Evolutionary conservation across 1,140 invertebrate species (phyloP).

Genomic region (Ruditapes philippinarum): DNA sequence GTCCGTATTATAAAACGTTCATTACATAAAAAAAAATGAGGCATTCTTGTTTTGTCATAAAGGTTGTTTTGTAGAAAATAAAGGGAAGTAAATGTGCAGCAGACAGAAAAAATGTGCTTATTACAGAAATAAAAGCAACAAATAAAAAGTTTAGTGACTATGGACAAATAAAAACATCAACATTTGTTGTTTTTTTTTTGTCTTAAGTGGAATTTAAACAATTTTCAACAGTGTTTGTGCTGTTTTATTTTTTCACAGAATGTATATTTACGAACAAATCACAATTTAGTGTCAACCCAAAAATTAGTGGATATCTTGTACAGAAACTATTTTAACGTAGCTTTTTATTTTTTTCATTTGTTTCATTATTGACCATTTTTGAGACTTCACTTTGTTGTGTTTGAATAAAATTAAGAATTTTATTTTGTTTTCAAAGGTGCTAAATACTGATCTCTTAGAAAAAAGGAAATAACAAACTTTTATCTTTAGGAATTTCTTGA

Average conservation of each 20-base stretch:
- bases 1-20: too few relatives aligned
- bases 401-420: background rate
- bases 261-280: background rate
- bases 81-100: background rate
- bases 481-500: too few relatives aligned
- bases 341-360: background rate
- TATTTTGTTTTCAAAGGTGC: constrained; percentile 23
- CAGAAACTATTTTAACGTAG: background rate
- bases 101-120: too few relatives aligned
- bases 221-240: too few relatives aligned
- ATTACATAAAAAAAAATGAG: too few relatives aligned
- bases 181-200: too few relatives aligned
- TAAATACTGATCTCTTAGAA: constrained; percentile 35
- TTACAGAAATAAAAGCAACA: too few relatives aligned
- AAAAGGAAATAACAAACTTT: too few relatives aligned
- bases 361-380: background rate
- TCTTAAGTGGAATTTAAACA: too few relatives aligned
- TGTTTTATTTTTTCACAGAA: background rate
- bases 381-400: background rate
- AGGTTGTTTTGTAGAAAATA: background rate
- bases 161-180: too few relatives aligned
- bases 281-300: constrained; percentile 31
- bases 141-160: too few relatives aligned
- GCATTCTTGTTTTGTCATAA: too few relatives aligned
- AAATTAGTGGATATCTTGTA: constrained; percentile 21